Percentiles rank a stretch among this genome's conserved stretches.
Evolutionary conservation across 2,113 vertebrate genomes (phyloP).

Genomic region (Sander lucioperca): DNA sequence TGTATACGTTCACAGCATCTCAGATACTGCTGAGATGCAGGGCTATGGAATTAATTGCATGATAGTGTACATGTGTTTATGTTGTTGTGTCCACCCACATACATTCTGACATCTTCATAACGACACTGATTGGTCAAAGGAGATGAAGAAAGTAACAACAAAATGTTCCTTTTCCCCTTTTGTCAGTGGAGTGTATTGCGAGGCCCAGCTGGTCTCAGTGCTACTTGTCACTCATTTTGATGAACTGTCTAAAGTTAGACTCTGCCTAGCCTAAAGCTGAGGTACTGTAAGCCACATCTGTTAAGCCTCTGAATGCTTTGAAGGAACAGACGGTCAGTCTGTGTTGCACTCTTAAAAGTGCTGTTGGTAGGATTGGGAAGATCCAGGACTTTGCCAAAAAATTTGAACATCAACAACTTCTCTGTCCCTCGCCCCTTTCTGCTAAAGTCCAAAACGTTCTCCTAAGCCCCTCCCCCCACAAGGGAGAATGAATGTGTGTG

Average conservation of each 20-base stretch:
- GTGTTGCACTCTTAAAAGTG: no score
- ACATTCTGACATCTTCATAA: neutral
- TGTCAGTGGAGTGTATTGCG: conserved; percentile 1
- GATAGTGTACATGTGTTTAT: neutral
- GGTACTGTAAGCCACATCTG: conserved; percentile 17
- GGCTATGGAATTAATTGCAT: neutral
- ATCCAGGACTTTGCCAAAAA: no score
- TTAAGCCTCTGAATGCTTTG: conserved; percentile 10
- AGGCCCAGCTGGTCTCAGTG: conserved; percentile 53
- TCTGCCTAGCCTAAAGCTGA: conserved; percentile 27
- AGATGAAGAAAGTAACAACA: neutral
- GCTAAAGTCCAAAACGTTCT: neutral
- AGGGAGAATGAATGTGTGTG: no score
- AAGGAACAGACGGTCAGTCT: conserved; percentile 29
- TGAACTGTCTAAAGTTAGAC: conserved; percentile 30
- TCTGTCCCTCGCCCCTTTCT: no score
- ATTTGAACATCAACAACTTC: no score
- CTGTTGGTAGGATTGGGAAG: no score
- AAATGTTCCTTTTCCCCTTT: conserved; percentile 24
- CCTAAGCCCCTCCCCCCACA: no score
- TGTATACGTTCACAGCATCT: no score
- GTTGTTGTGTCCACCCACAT: neutral
- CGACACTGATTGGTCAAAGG: neutral
- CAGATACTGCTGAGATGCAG: no score
- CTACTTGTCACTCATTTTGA: conserved; percentile 58